Base-by-base conservation (phyloP, 2,888 invertebrate genomes). In the Scaeva pyrastri region DNA sequence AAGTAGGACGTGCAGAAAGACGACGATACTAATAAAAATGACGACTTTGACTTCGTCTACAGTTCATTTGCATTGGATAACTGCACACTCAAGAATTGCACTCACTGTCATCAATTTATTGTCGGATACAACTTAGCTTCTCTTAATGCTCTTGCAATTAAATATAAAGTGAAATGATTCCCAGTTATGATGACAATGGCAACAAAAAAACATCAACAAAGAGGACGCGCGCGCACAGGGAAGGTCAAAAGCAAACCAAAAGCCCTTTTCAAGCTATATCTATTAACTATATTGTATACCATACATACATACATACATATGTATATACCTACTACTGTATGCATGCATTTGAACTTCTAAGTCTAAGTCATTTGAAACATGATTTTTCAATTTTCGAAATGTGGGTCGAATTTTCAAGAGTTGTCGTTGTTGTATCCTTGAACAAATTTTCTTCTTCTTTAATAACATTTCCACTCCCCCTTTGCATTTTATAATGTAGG, bases 21-120 rank as follows among this genome's bases (percentile, higher is more conserved):
- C 31, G n/a, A 31, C 12, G 12, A 23, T 45, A 16, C 21, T 39
- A 21, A 2, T 8, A 10, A 50, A 4, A 8, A 43, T 64, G 26
- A 43, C 8, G n/a, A 60, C 39, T 19, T 39, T 19, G 21, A 60
- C 58, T 58, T 39, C 21, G 39, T 58, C 45, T 45, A 45, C 70
- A 75, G 75, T 81, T 75, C 70, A 80, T 62, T 45, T 81, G 72
- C 68, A 68, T 68, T 16, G 21, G 50, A 70, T 62, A 80, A 80
- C 75, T 80, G 70, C 52, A 70, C 74, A 70, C 55, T 68, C 62
- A 39, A 39, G 19, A 52, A 62, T 21, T 45, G 31, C 70, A 55
- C 58, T 52, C 58, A 14, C 43, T 60, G 19, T 36, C 74, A 68
- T 55, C 48, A 55, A 71, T 52, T 68, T 68, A 52, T 52, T 68